Conservation (phyloP, 1,140 invertebrate species). For the Cryptotermes secundus region DNA sequence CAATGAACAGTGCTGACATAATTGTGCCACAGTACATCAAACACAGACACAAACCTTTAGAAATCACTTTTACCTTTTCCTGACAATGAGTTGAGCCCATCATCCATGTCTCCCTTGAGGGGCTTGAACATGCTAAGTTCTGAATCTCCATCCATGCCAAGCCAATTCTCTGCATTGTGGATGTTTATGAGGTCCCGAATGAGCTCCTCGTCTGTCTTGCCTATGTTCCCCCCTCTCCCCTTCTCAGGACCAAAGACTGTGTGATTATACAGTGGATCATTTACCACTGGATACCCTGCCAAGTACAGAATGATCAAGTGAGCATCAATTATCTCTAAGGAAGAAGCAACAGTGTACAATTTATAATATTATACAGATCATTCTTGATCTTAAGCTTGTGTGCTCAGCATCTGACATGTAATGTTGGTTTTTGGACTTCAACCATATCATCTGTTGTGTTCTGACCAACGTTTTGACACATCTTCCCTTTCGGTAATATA, state of each 20-base stretch:
- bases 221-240: constrained; percentile 89
- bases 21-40: too few species aligned
- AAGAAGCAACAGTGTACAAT: background rate
- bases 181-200: constrained; percentile 86
- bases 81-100: constrained; percentile 38
- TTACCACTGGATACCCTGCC: constrained; percentile 86
- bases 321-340: background rate
- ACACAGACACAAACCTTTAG: too few species aligned
- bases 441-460: too few species aligned
- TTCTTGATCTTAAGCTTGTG: background rate
- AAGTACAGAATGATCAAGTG: background rate
- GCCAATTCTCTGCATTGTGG: constrained; percentile 91
- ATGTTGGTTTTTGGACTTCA: too few species aligned
- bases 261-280: constrained; percentile 95
- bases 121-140: constrained; percentile 75
- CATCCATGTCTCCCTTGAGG: constrained; percentile 63
- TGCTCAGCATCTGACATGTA: too few species aligned
- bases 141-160: constrained; percentile 87
- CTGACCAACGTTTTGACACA: too few species aligned
- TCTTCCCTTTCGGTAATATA: too few species aligned
- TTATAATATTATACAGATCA: background rate
- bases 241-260: constrained; percentile 86
- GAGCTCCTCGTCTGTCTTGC: constrained; percentile 88
- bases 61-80: background rate
- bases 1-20: too few species aligned